These are phyloP conservation scores for Drosophila barbarae DNA, from an alignment of 2,888 invertebrate genomes.

Conservation along the genomic window DNA sequence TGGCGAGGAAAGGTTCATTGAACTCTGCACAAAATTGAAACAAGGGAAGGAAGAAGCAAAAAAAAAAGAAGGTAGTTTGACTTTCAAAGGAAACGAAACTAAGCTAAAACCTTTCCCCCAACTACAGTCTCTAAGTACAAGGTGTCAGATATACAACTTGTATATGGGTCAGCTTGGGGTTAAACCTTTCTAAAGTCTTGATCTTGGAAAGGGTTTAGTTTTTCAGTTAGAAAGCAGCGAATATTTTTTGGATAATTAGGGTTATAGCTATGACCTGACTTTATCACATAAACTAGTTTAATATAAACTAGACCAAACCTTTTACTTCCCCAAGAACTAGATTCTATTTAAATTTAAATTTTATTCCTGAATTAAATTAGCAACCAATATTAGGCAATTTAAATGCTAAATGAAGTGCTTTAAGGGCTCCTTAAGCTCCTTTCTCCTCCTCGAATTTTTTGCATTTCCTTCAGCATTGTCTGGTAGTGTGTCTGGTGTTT, in stretches of 20 bases:
- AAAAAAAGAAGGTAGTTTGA: constrained; percentile 16
- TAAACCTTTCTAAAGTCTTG: constrained; percentile 18
- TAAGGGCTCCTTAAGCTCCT: neutral
- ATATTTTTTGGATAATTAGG: constrained; percentile 2
- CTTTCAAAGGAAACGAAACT: constrained; percentile 30
- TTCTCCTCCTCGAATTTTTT: neutral
- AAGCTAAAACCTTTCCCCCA: constrained; percentile 25
- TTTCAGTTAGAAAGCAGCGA: constrained; percentile 12
- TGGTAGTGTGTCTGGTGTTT: constrained; percentile 35
- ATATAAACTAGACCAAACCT: neutral
- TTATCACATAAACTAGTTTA: neutral
- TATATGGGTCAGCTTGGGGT: constrained; percentile 36
- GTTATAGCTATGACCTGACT: neutral
- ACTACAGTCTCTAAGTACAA: constrained; percentile 10
- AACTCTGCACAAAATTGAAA: constrained; percentile 7
- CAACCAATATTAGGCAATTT: neutral
- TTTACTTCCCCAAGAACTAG: neutral
- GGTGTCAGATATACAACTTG: constrained; percentile 20
- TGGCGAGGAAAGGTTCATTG: constrained; percentile 34
- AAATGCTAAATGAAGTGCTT: neutral
- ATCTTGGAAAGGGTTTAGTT: constrained; percentile 10
- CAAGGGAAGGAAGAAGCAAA: constrained; percentile 18
- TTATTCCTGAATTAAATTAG: neutral
- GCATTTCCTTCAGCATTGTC: constrained; percentile 22
- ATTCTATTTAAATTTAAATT: neutral